Percentiles rank a stretch among this genome's conserved stretches.
These are phyloP conservation scores for Papilio gigon DNA, from an alignment of 2,888 invertebrate species.

Conservation along the genomic window DNA sequence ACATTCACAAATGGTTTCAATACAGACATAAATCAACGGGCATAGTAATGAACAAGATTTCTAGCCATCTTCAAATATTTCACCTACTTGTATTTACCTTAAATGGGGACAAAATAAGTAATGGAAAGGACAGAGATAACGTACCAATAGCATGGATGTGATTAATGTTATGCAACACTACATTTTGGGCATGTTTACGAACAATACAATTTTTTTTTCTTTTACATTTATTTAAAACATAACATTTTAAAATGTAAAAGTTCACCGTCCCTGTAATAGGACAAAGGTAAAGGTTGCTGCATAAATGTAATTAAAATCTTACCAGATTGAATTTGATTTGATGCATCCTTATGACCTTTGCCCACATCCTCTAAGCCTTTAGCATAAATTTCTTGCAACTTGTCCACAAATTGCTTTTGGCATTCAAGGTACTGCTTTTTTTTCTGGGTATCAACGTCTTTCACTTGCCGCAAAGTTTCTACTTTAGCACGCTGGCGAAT, in stretches of 20 bases:
- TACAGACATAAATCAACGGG: no score
- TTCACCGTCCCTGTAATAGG: no score
- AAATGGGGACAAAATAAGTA: neutral
- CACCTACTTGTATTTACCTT: neutral
- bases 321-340: constrained; percentile 59
- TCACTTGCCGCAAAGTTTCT: constrained; percentile 66
- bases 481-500: constrained; percentile 73
- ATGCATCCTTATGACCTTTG: constrained; percentile 65
- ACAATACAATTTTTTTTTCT: no score
- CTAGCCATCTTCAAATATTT: neutral
- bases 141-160: no score
- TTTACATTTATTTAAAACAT: no score
- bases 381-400: constrained; percentile 66
- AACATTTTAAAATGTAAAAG: no score
- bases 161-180: no score
- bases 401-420: constrained; percentile 70
- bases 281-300: no score
- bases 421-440: constrained; percentile 67
- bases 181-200: no score
- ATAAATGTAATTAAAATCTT: no score
- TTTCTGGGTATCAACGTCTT: constrained; percentile 63
- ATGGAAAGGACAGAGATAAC: no score
- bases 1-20: neutral
- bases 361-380: constrained; percentile 68
- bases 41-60: neutral